phyloP scores from a whole-genome alignment of 2,113 vertebrate species.

The Hippopotamus amphibius region DNA sequence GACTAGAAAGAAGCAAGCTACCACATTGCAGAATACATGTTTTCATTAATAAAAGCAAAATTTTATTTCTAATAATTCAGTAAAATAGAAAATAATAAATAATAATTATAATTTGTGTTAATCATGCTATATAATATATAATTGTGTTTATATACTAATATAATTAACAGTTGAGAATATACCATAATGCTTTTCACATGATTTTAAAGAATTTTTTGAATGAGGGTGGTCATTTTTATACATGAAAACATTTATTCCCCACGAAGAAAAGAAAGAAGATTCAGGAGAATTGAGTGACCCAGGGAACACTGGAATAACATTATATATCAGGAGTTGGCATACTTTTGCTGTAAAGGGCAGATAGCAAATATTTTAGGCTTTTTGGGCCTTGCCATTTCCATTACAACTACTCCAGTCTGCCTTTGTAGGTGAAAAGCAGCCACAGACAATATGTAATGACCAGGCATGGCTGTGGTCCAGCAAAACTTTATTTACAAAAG shows the following conservation, averaged over 20 bases:
- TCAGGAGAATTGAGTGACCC: neutral
- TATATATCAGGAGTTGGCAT: neutral
- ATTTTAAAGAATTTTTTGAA: slow-evolving; percentile 47
- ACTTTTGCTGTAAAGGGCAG: slow-evolving; percentile 33
- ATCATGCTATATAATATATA: neutral
- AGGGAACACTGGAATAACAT: neutral
- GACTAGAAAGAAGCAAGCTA: slow-evolving; percentile 60
- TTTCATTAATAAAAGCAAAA: slow-evolving; percentile 72
- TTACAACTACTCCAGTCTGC: neutral
- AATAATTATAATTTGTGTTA: slow-evolving; percentile 63
- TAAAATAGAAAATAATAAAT: slow-evolving; percentile 63
- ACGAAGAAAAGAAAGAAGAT: slow-evolving; percentile 32
- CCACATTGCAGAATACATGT: slow-evolving; percentile 63
- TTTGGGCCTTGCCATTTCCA: neutral
- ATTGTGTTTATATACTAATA: neutral
- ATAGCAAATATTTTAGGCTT: slow-evolving; percentile 42
- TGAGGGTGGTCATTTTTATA: slow-evolving; percentile 37
- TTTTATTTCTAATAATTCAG: slow-evolving; percentile 74
- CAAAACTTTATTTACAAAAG: slow-evolving; percentile 61
- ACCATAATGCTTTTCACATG: slow-evolving; percentile 31
- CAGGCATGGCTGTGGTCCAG: neutral
- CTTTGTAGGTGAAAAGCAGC: slow-evolving; percentile 1
- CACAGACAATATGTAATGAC: neutral
- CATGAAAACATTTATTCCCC: slow-evolving; percentile 31
- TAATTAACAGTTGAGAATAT: slow-evolving; percentile 4